Evolutionary conservation across 2,113 vertebrate genomes (phyloP).

Genomic region (Istiophorus platypterus): DNA sequence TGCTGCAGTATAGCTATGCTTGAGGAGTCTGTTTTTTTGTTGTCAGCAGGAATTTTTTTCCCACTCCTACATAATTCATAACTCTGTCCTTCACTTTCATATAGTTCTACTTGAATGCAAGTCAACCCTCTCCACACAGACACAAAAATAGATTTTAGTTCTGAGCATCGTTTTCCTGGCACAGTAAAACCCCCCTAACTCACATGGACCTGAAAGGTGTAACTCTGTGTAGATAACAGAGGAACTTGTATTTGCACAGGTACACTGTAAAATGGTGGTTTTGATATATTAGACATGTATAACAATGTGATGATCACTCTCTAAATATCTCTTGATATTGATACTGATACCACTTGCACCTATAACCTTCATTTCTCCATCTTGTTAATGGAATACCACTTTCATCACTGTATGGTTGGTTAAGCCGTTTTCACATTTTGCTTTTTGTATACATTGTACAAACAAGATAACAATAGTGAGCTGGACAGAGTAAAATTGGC

Average conservation of each 20-base stretch:
- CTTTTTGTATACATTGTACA: background rate
- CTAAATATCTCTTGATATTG: too few species aligned
- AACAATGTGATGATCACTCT: constrained; percentile 1
- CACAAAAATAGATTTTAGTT: constrained; percentile 69
- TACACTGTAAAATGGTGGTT: constrained; percentile 4
- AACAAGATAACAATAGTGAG: background rate
- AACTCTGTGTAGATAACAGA: constrained; percentile 19
- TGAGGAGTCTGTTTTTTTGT: constrained; percentile 73
- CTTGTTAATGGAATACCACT: background rate
- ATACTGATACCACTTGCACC: background rate
- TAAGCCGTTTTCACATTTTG: background rate
- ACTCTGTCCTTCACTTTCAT: constrained; percentile 81
- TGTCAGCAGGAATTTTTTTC: constrained; percentile 75
- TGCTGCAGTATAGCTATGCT: constrained; percentile 63
- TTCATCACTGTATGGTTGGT: background rate
- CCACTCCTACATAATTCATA: constrained; percentile 81
- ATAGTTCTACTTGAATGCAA: constrained; percentile 79
- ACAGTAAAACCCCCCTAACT: constrained; percentile 40
- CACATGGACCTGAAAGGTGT: constrained; percentile 29
- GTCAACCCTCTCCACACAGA: constrained; percentile 63
- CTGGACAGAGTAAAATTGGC: background rate
- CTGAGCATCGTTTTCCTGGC: constrained; percentile 51
- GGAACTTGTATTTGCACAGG: constrained; percentile 4
- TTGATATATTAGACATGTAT: background rate
- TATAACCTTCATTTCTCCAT: background rate